These are phyloP conservation scores for Crotalus horridus DNA, from an alignment of 2,113 vertebrate genomes.

Conservation along the genomic window DNA sequence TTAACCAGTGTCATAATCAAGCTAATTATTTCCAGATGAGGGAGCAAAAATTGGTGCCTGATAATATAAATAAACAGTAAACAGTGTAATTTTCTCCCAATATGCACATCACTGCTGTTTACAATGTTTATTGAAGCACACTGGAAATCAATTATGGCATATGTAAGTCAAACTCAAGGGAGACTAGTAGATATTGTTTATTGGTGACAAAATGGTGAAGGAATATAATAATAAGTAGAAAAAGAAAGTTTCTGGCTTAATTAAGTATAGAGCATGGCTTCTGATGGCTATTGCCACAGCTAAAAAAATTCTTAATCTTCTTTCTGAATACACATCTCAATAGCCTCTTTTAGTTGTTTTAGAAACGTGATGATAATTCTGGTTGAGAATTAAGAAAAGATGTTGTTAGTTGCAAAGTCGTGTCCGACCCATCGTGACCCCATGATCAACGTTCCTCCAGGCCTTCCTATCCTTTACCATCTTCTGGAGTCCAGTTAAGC, in stretches of 20 bases:
- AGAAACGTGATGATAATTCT: neutral
- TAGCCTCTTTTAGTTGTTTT: neutral
- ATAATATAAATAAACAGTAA: neutral
- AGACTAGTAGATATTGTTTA: neutral
- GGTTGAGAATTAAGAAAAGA: neutral
- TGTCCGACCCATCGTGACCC: too few species aligned
- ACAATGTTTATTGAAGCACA: neutral
- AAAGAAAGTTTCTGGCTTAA: neutral
- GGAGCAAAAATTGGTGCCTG: neutral
- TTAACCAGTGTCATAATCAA: constrained; percentile 43
- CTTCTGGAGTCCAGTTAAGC: too few species aligned
- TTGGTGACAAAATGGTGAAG: neutral
- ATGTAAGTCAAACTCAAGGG: neutral
- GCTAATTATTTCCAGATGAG: constrained; percentile 24
- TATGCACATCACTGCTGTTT: neutral
- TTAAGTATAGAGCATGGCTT: neutral
- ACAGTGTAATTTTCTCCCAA: neutral
- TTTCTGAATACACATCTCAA: neutral
- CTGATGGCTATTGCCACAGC: neutral
- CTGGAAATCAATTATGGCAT: neutral
- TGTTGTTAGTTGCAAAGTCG: neutral
- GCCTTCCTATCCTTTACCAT: too few species aligned
- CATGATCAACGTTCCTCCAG: too few species aligned
- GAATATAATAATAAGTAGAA: neutral
- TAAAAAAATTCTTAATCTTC: neutral